Conservation (phyloP, 2,113 vertebrate species). For the Cnemophilus loriae region DNA sequence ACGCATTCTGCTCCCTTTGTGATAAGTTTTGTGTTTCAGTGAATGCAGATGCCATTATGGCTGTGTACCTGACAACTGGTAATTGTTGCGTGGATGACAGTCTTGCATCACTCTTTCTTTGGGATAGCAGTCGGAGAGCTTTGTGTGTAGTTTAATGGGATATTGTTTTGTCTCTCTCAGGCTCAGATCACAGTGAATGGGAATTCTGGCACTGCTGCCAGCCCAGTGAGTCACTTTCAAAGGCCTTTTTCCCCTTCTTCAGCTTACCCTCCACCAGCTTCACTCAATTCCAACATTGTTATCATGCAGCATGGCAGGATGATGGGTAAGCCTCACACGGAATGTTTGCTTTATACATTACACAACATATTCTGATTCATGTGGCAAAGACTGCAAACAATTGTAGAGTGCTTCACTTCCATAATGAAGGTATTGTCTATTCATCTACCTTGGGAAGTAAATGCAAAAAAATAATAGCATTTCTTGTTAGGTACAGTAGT, state of each 20-base stretch:
- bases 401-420: not conserved
- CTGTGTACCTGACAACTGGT: not conserved
- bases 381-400: not conserved
- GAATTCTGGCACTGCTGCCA: conserved; percentile 74
- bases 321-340: conserved; percentile 79
- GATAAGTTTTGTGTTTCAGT: conserved; percentile 37
- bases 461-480: not conserved
- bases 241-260: conserved; percentile 88
- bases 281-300: conserved; percentile 78
- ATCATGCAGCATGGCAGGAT: conserved; percentile 81
- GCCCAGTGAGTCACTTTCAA: conserved; percentile 81
- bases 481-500: not conserved
- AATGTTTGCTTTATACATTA: conserved; percentile 23
- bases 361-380: not conserved
- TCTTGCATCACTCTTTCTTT: not conserved
- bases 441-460: not conserved
- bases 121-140: not conserved
- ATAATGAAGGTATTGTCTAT: not conserved
- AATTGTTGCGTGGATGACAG: not conserved
- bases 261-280: conserved; percentile 81
- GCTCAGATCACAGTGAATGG: conserved; percentile 92
- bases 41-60: not conserved
- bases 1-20: not conserved
- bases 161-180: conserved; percentile 72
- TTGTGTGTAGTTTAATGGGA: conserved; percentile 39